Base-by-base conservation (phyloP, 1,140 invertebrate genomes). In the Lethrus apterus region DNA sequence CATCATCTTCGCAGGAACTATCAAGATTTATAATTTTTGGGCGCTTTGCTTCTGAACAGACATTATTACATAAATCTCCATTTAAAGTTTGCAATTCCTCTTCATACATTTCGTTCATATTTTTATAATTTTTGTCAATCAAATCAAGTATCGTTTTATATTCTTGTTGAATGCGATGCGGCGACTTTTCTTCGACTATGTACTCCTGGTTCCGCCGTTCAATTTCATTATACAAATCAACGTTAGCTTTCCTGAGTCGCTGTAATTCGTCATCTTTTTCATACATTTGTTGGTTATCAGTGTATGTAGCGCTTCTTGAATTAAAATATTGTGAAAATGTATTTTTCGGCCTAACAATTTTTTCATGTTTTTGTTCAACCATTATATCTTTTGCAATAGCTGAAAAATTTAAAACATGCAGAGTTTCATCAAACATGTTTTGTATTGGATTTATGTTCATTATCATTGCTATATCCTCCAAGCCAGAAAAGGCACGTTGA, bases 391-490 rank as follows among this genome's bases (percentile, higher is more conserved):
- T 84, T 0, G 87, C 83, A 4, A 86, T 74, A 0, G 84, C 81
- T 1, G 81, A 78, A 58, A 85, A 85, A 55, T 80, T 79, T 0
- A 93, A 60, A 0, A 86, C 83, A 61, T 88, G 82, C 14, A 87
- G 69, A 0, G 86, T 91, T 67, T 93, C 89, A 46, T 88, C 79
- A 60, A 83, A 85, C 52, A 84, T 77, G 49, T 72, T 68, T 1
- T 75, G 70, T 20, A 73, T 61, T 4, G 84, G 84, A 62, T 81
- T 87, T 0, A 93, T 77, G 56, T 88, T 91, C 0, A 92, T 86
- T 36, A 93, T 83, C 75, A 93, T 82, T 8, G 75, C 70, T 29
- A 88, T 76, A 50, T 78, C 74, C 33, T 89, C 86, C 38, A 76
- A 73, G 1, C 87, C 86, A 8, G 63, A 65, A 1, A 85, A 55